Evolutionary conservation across 1,140 invertebrate genomes (phyloP).

Genomic region (Sinella curviseta): DNA sequence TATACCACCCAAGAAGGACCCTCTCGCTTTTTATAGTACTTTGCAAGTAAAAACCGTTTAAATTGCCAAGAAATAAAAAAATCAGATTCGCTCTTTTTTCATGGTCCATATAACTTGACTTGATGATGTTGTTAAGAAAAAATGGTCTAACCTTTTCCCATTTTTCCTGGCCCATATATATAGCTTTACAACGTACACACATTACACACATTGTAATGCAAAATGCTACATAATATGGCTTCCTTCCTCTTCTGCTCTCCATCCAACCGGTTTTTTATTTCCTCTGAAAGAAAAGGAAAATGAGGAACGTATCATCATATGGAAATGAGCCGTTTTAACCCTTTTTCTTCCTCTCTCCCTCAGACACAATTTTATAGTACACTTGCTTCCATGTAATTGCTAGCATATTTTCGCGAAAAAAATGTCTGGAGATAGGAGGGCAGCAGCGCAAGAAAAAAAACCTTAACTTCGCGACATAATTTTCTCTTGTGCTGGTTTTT

Average conservation of each 20-base stretch:
- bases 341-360: neutral
- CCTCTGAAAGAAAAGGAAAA: neutral
- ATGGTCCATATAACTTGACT: conserved; percentile 21
- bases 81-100: conserved; percentile 26
- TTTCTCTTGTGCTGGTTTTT: too few species aligned
- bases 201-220: neutral
- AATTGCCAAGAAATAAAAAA: conserved; percentile 10
- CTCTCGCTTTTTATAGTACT: neutral
- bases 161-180: too few species aligned
- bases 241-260: neutral
- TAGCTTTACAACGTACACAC: too few species aligned
- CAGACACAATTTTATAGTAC: neutral
- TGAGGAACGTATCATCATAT: neutral
- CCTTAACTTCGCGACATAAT: too few species aligned
- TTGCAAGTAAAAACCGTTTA: neutral
- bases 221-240: neutral
- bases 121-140: conserved; percentile 4
- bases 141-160: neutral
- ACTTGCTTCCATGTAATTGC: conserved; percentile 3
- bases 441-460: too few species aligned
- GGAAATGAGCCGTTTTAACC: conserved; percentile 9
- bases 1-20: neutral
- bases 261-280: neutral
- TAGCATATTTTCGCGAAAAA: conserved; percentile 16
- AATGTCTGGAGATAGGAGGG: too few species aligned